Evolutionary conservation across 2,888 invertebrate genomes (phyloP).

Genomic region (Gerosis bhagava): DNA sequence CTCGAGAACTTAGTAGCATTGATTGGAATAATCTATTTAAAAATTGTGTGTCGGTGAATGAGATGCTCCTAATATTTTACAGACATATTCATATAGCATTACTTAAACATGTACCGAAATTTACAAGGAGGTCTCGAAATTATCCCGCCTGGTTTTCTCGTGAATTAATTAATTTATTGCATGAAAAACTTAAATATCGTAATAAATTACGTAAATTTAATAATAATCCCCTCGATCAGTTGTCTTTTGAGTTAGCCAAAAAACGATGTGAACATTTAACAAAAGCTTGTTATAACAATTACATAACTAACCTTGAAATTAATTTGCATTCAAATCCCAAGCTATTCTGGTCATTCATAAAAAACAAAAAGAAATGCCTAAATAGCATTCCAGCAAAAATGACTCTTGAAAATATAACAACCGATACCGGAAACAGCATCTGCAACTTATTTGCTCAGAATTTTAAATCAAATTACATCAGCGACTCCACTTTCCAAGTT

Average conservation of each 20-base stretch:
- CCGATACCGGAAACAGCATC: background rate
- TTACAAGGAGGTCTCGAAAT: background rate
- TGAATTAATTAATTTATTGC: background rate
- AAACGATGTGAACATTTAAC: background rate
- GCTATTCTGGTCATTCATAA: slow-evolving; percentile 1
- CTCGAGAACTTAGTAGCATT: background rate
- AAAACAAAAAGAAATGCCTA: background rate
- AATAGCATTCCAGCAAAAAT: background rate
- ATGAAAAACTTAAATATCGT: slow-evolving; percentile 5
- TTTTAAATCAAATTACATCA: too few species aligned
- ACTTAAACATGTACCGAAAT: slow-evolving; percentile 6
- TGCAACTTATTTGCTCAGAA: slow-evolving; percentile 7
- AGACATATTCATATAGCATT: background rate
- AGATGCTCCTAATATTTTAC: background rate
- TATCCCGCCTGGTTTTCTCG: slow-evolving; percentile 7
- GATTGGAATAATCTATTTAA: background rate
- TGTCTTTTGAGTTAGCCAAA: background rate
- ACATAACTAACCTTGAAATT: slow-evolving; percentile 1
- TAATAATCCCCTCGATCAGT: background rate
- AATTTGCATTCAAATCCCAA: slow-evolving; percentile 1
- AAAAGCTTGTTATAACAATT: background rate
- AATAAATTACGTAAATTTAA: slow-evolving; percentile 3
- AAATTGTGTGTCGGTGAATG: background rate
- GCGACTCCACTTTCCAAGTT: too few species aligned
- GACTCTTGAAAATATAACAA: background rate